Evolutionary conservation across 1,140 invertebrate species (phyloP), one percentile per base, ranked within the genome.

Genomic region (Asbolus verrucosus): DNA sequence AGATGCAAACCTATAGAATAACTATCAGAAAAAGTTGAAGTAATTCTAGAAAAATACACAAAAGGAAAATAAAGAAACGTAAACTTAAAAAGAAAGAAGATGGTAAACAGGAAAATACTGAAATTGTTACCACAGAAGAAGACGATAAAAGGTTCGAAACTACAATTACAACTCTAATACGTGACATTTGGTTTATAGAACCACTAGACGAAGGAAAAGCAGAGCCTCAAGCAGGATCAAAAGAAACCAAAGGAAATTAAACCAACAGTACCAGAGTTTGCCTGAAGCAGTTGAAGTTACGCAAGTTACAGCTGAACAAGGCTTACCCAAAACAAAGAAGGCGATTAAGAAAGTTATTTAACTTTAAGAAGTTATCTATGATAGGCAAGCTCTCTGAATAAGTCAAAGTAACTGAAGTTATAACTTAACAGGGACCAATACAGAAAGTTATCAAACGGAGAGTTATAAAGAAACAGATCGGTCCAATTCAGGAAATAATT

Each of bases 281-380:
- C 75, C 77, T 14, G 77, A 77, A 76, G 75, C 83, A 69, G 74
- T 83, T 19, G 31, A 31, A 38, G 61, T 73, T 14, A 82, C 78
- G 2, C 81, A 83, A 76, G 78, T 82, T 46, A 80, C 81, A 13
- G 82, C 83, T 8, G 76, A 83, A 41, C 79, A 83, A 76, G 81
- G 82, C 70, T 79, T 82, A 63, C 77, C 79, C 18, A 75, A 71
- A 6, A 70, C 79, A 71, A 81, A 80, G 62, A 76, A 73, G 50
- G 72, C 80, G 41, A 82, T 66, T 13, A 83, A 79, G 30, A 72
- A 82, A 60, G 59, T 75, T n/a, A 81, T 76, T 67, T 39, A 69
- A 30, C 16, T 31, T 11, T 65, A 18, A n/a, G 65, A 65, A 27
- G 41, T 71, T 59, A 60, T 16, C 50, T 2, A 59, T 76, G 6